phyloP scores from a whole-genome alignment of 2,113 vertebrate species.

The Grammomys surdaster region DNA sequence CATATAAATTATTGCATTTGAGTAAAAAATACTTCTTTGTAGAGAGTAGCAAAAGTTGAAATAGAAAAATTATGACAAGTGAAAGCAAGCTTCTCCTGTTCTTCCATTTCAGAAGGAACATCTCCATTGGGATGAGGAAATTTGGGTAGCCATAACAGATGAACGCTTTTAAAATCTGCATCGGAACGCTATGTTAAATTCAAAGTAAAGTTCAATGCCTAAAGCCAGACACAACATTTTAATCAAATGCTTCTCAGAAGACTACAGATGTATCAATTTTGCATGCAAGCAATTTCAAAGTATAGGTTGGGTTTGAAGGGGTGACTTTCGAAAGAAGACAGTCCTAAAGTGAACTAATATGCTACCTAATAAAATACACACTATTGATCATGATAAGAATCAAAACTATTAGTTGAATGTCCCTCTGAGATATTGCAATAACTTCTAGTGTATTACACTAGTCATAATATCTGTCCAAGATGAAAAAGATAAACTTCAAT shows the following conservation, averaged over 20 bases:
- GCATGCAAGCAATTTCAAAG: not conserved
- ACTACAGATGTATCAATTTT: not conserved
- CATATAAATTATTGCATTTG: not conserved
- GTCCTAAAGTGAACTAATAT: not conserved
- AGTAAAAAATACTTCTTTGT: not conserved
- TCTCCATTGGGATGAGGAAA: not conserved
- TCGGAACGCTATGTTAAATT: constrained; percentile 10
- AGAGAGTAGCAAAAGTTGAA: not conserved
- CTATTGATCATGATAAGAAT: constrained; percentile 10
- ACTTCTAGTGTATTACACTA: not conserved
- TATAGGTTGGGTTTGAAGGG: not conserved
- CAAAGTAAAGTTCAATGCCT: not conserved
- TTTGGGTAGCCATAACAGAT: not conserved
- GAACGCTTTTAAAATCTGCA: not conserved
- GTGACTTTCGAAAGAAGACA: not conserved
- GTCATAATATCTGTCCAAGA: not conserved
- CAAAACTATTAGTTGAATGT: not conserved
- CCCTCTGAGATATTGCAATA: not conserved
- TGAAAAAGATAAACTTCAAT: constrained; percentile 19
- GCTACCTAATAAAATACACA: not conserved
- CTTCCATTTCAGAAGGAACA: not conserved
- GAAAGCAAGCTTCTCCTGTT: constrained; percentile 5
- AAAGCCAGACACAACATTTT: not conserved
- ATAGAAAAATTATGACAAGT: constrained; percentile 22
- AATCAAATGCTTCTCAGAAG: not conserved